Evolutionary conservation across 2,888 invertebrate species (phyloP).

Genomic region (Agrochola circellaris): DNA sequence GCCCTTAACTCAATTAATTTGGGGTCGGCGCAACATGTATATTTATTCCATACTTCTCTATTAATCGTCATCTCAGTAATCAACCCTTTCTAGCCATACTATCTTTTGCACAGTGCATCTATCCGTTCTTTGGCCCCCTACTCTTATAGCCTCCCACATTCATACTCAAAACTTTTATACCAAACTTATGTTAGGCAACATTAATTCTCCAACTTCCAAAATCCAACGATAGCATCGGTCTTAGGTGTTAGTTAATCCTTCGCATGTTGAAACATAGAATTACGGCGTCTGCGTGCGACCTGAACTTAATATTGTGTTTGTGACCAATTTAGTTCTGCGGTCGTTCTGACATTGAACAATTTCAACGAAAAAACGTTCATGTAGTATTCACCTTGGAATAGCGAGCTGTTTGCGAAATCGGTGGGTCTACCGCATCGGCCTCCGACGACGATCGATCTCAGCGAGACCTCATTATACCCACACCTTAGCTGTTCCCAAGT

Average conservation of each 20-base stretch:
- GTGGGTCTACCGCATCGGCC: conserved; percentile 81
- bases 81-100: background rate
- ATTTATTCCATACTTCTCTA: background rate
- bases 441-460: conserved; percentile 78
- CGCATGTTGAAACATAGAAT: conserved; percentile 54
- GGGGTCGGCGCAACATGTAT: background rate
- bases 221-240: conserved; percentile 8
- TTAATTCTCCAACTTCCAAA: conserved; percentile 6
- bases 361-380: conserved; percentile 80
- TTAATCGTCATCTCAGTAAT: too few species aligned
- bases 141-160: background rate
- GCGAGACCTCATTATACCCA: conserved; percentile 73
- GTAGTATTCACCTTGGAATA: conserved; percentile 83
- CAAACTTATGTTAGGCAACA: conserved; percentile 10
- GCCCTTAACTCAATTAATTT: background rate
- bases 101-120: background rate
- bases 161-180: background rate
- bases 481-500: conserved; percentile 70
- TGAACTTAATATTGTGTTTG: conserved; percentile 66
- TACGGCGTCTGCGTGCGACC: conserved; percentile 63
- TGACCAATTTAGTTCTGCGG: conserved; percentile 86
- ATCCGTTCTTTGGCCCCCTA: background rate
- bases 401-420: conserved; percentile 83
- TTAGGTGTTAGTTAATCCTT: conserved; percentile 43
- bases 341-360: conserved; percentile 85